Conservation (phyloP, 2,113 vertebrate genomes). For the Aspidoscelis tigris region DNA sequence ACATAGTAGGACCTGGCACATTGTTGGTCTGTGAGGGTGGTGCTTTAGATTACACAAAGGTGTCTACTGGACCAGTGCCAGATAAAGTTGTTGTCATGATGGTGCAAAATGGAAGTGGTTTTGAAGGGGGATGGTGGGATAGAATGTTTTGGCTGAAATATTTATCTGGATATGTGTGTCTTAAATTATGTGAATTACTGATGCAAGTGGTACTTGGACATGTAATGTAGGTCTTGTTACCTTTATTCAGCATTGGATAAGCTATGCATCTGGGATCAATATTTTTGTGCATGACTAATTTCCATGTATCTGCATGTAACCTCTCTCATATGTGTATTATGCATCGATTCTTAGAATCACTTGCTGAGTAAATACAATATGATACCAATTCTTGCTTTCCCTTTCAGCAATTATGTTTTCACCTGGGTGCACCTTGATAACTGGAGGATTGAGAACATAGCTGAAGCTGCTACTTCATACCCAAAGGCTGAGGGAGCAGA, state of each 20-base stretch:
- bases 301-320: neutral
- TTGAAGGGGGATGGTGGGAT: rapidly evolving
- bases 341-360: neutral
- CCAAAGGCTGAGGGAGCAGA: conserved; percentile 74
- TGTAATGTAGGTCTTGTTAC: neutral
- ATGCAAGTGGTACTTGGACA: neutral
- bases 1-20: conserved; percentile 5
- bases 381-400: conserved; percentile 72
- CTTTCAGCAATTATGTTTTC: conserved; percentile 89
- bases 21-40: conserved; percentile 50
- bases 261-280: neutral
- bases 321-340: neutral
- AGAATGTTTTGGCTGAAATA: neutral
- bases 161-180: neutral
- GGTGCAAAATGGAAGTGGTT: neutral
- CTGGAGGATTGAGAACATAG: conserved; percentile 85
- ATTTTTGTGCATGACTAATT: neutral
- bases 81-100: conserved; percentile 26
- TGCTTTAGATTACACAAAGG: conserved; percentile 49
- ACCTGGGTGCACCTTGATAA: conserved; percentile 82
- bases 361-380: conserved; percentile 48
- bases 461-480: conserved; percentile 75
- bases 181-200: neutral
- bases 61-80: conserved; percentile 57
- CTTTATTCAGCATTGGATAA: neutral